Evolutionary conservation across 2,797 vertebrate genomes (phyloP), one percentile per base, ranked within the genome.

Genomic region (Gymnoscopelus braueri): DNA sequence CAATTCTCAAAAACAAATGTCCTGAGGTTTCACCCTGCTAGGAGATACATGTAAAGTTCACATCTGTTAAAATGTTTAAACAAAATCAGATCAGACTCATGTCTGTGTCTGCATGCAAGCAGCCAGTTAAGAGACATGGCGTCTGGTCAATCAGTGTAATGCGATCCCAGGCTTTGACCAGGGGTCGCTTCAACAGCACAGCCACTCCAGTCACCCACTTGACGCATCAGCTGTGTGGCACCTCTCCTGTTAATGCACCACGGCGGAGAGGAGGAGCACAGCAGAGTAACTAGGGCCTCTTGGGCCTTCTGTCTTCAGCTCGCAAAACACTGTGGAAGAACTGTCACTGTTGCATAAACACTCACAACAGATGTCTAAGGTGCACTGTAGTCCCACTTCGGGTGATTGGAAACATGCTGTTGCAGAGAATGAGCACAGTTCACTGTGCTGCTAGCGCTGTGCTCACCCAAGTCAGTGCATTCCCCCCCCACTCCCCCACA

Each of bases 201-300:
- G 19, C 19, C 54, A 35, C 53, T 59, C 14, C 23, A 49, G 53
- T 53, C 55, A 60, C 13, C 29, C 50, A 48, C 32, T 32, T 53
- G 47, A 69, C 44, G 32, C 67, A 71, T 71, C 50, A 75, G 68
- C 47, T 63, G 65, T 68, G 65, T 69, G 52, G 67, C 67, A 65
- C 35, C 12, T 67, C 51, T 66, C 12, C 26, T 54, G 59, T 67
- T 8, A 44, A 11, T 11, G 55, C 13, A 10, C 13, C 59, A 58
- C 52, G 1, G 32, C 5, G 0, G 12, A 29, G 19, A 69, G 57
- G 26, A 59, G n/a, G 24, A 69, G 50, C 10, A 7, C 55, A 13
- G 49, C 49, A 23, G 13, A 2, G 32, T 5, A 12, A 51, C 24
- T 10, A 14, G n/a, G 14, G 10, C 49, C 14, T 13, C 11, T n/a